A percentile compares a stretch with the other conserved stretches of the same genome.
Conservation (phyloP, 2,797 vertebrate species). For the Lophius americanus region DNA sequence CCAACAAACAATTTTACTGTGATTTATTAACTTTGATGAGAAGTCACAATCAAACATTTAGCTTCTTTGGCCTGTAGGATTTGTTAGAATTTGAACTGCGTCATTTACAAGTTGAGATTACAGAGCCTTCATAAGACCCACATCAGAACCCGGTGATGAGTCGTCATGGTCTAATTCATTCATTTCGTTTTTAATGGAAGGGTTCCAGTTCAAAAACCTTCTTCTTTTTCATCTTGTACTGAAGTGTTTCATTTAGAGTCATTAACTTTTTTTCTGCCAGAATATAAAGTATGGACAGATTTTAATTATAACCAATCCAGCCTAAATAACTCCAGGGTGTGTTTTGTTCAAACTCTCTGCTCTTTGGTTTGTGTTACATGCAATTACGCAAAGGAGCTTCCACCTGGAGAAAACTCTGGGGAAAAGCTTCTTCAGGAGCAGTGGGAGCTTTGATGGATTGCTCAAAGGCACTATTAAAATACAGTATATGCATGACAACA, state of each 20-base stretch:
- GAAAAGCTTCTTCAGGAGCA: too few species aligned
- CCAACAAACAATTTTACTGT: background rate
- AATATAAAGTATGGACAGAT: too few species aligned
- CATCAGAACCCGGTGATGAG: conserved; percentile 6
- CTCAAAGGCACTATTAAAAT: too few species aligned
- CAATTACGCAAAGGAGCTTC: too few species aligned
- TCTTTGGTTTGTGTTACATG: too few species aligned
- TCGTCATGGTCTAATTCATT: conserved; percentile 3
- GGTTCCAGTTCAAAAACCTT: background rate
- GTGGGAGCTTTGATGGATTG: too few species aligned
- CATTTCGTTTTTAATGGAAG: background rate
- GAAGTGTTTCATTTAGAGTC: background rate
- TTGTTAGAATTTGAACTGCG: background rate
- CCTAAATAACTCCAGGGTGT: too few species aligned
- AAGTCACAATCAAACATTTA: background rate
- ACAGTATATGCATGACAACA: too few species aligned
- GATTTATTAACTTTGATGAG: background rate
- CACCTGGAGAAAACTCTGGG: too few species aligned
- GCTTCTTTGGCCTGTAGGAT: background rate
- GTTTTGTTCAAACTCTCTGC: too few species aligned
- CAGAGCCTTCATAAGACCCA: conserved; percentile 11
- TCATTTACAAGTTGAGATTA: background rate
- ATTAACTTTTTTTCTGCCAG: too few species aligned
- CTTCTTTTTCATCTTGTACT: conserved; percentile 7
- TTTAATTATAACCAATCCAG: too few species aligned